Conservation (phyloP, 2,888 invertebrate species). For the Dynastes maya region DNA sequence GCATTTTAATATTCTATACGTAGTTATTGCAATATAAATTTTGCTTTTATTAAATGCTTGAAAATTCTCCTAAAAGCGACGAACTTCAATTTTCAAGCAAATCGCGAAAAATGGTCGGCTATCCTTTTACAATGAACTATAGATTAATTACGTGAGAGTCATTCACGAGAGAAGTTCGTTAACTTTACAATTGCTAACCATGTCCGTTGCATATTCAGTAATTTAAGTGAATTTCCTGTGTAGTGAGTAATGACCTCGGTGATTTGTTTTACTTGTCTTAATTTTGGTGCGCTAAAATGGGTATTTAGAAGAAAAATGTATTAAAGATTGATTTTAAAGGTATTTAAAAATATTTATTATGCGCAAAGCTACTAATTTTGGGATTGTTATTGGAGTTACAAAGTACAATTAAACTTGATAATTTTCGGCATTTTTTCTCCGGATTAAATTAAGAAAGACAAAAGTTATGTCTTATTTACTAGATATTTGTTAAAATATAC, state of each 20-base stretch:
- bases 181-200: constrained; percentile 22
- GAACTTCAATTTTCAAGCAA: neutral
- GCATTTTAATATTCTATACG: no score
- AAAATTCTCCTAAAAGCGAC: neutral
- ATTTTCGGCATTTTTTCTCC: no score
- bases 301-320: neutral
- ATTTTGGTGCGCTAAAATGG: neutral
- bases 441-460: no score
- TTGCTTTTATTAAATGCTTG: no score
- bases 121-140: neutral
- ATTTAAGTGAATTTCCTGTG: constrained; percentile 38
- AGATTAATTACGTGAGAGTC: constrained; percentile 11
- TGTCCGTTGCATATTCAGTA: constrained; percentile 25
- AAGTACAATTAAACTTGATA: no score
- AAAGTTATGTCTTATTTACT: no score
- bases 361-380: no score
- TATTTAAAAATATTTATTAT: no score
- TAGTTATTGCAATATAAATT: no score
- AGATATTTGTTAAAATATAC: no score
- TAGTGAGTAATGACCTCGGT: neutral
- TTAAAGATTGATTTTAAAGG: no score
- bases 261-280: constrained; percentile 7
- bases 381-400: no score
- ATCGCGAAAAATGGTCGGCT: neutral
- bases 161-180: constrained; percentile 23